Evolutionary conservation across 2,888 invertebrate species (phyloP).

Genomic region (Drosophila antonietae): DNA sequence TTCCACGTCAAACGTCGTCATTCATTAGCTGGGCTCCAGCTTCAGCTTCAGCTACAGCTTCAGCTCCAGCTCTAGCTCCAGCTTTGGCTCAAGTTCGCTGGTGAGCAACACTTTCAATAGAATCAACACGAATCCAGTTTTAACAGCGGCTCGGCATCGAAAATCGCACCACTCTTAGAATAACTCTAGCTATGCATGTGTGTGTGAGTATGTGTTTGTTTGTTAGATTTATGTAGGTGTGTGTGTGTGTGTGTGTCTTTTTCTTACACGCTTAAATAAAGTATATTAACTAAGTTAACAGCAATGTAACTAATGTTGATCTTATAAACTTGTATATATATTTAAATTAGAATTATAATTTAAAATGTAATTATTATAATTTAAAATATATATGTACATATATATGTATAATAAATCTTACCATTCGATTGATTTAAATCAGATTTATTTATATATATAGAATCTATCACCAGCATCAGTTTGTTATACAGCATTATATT

Average conservation of each 20-base stretch:
- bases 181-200: constrained; percentile 14
- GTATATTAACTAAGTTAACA: constrained; percentile 7
- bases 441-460: too few species aligned
- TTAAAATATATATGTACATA: too few species aligned
- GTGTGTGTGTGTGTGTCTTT: constrained; percentile 21
- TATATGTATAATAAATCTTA: too few species aligned
- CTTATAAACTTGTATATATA: neutral
- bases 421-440: too few species aligned
- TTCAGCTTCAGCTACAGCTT: constrained; percentile 5
- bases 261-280: constrained; percentile 6
- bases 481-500: too few species aligned
- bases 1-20: constrained; percentile 72
- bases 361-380: too few species aligned
- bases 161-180: constrained; percentile 46
- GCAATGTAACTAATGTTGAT: neutral
- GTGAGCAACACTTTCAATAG: constrained; percentile 75
- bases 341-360: too few species aligned
- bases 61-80: neutral
- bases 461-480: too few species aligned
- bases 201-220: neutral
- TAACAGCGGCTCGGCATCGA: constrained; percentile 37
- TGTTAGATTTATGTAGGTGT: constrained; percentile 1
- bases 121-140: constrained; percentile 72
- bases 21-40: constrained; percentile 63
- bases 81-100: constrained; percentile 19